phyloP scores from a whole-genome alignment of 2,888 invertebrate species.

The Agrochola litura region DNA sequence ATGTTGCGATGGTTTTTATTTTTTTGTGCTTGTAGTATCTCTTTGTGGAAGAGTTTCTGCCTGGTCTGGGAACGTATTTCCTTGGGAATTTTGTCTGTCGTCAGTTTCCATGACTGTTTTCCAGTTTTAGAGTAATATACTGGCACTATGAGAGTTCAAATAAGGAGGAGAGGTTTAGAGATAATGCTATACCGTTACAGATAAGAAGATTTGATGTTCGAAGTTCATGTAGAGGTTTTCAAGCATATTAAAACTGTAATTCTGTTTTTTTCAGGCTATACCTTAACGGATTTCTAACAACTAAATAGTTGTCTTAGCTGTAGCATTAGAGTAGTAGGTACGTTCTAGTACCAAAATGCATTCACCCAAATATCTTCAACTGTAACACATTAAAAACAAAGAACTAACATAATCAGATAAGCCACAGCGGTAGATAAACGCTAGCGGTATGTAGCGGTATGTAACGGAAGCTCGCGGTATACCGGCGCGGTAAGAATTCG shows the following conservation, averaged over 20 bases:
- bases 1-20: neutral
- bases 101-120: neutral
- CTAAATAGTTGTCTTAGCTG: no score
- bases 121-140: neutral
- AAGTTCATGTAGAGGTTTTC: neutral
- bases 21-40: neutral
- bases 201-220: neutral
- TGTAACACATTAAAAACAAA: slow-evolving; percentile 33
- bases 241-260: neutral
- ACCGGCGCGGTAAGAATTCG: slow-evolving; percentile 84
- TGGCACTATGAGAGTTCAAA: neutral
- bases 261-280: neutral
- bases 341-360: neutral
- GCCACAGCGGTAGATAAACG: slow-evolving; percentile 44
- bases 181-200: neutral
- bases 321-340: neutral
- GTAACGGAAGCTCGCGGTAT: slow-evolving; percentile 66
- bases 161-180: neutral
- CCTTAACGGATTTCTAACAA: neutral
- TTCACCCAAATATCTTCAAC: slow-evolving; percentile 25
- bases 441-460: slow-evolving; percentile 38
- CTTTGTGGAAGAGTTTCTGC: neutral
- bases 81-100: neutral
- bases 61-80: neutral
- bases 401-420: slow-evolving; percentile 57